Evolutionary conservation across 1,140 invertebrate genomes (phyloP).

Genomic region (Drosophila erecta): DNA sequence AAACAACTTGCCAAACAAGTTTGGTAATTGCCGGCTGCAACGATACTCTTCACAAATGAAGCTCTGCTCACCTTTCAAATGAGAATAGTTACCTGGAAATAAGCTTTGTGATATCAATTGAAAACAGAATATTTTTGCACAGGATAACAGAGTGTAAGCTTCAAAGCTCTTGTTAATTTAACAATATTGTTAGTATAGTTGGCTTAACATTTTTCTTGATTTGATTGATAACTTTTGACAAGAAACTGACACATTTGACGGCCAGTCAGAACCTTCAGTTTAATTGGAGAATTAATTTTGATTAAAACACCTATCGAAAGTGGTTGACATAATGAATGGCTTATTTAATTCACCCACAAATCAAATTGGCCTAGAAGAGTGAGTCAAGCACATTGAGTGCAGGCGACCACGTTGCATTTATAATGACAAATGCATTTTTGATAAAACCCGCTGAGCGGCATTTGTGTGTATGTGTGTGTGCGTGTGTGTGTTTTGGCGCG

Average conservation of each 20-base stretch:
- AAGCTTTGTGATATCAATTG: too few relatives aligned
- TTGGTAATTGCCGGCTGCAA: not conserved
- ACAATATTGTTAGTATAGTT: too few relatives aligned
- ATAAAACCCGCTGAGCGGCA: conserved; percentile 54
- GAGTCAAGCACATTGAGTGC: conserved; percentile 35
- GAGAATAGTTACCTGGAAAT: not conserved
- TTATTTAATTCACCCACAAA: conserved; percentile 32
- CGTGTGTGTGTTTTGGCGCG: conserved; percentile 24
- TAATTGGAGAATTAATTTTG: not conserved
- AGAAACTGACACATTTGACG: not conserved
- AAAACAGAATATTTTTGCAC: too few relatives aligned
- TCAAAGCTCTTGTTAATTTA: too few relatives aligned
- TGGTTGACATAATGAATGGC: conserved; percentile 25
- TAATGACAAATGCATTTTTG: conserved; percentile 71
- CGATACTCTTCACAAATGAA: conserved; percentile 27
- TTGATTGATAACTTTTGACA: too few relatives aligned
- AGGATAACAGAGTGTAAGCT: too few relatives aligned
- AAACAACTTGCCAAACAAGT: conserved; percentile 45
- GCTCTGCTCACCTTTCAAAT: not conserved
- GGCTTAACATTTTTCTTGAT: too few relatives aligned
- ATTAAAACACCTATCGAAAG: conserved; percentile 4
- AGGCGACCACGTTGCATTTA: conserved; percentile 50
- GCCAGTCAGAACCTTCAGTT: not conserved
- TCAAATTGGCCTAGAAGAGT: conserved; percentile 17
- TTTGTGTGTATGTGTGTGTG: conserved; percentile 13